A percentile compares a stretch with the other conserved stretches of the same genome.
phyloP scores from a whole-genome alignment of 2,888 invertebrate genomes.

The Nephrotoma flavescens region DNA sequence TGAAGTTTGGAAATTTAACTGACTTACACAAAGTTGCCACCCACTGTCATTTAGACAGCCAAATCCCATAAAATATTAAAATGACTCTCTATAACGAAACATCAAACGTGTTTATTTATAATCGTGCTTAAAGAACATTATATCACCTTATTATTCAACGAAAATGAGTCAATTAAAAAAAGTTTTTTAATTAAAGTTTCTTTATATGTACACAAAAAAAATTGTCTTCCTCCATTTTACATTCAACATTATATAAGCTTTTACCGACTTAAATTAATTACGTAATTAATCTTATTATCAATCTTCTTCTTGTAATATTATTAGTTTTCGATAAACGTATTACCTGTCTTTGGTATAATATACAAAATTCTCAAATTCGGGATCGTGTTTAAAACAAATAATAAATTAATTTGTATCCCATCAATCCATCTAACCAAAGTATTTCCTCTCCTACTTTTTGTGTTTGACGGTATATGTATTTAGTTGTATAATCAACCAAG shows the following conservation, averaged over 20 bases:
- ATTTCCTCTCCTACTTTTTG: neutral
- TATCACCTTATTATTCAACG: neutral
- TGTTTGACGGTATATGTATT: no score
- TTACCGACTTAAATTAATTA: neutral
- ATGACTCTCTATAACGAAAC: neutral
- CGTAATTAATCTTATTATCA: neutral
- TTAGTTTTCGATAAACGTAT: neutral
- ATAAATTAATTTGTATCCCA: neutral
- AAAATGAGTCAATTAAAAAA: neutral
- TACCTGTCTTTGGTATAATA: neutral
- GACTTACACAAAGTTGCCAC: no score
- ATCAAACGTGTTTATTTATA: neutral
- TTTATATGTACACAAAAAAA: neutral
- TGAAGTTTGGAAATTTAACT: no score
- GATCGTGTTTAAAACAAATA: neutral
- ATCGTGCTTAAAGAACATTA: neutral
- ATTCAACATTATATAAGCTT: neutral
- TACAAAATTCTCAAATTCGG: neutral
- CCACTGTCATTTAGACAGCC: no score
- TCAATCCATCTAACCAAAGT: neutral
- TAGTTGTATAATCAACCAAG: no score
- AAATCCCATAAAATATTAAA: neutral
- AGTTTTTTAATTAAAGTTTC: neutral
- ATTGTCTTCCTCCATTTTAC: neutral
- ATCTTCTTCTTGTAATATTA: neutral